Evolutionary conservation across 2,888 invertebrate genomes (phyloP), one percentile per base, ranked within the genome.

Genomic region (Cerastis leucographa): DNA sequence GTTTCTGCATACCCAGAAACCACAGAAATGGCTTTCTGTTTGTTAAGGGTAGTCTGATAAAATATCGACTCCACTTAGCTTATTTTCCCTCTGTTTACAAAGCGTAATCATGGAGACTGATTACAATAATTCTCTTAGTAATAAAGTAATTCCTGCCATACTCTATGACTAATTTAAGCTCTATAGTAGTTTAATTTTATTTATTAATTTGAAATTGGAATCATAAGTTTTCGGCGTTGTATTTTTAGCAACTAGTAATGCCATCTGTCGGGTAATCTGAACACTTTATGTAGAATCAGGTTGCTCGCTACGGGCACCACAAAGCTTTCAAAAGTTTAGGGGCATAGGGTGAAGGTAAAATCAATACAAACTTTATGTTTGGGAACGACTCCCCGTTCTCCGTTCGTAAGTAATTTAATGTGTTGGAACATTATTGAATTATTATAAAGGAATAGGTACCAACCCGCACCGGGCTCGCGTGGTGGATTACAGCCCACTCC

Each of bases 231-330:
- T 17, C 7, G 4, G 17, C 4, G 8, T 19, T 25, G 0, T 11
- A 35, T 5, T 19, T 44, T 74, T 74, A 4, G 65, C 17, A 7
- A 56, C 75, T 2, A 0, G 25, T 66, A 83, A 11, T 35, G 88
- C 77, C 87, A 87, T 88, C 87, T 87, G 1, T 66, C 12, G 54
- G 42, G 4, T 40, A 0, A 64, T 56, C 65, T 29, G 6, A 11
- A 71, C 17, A 87, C 82, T 81, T n/a, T 49, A 8, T 51, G 25
- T 61, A 49, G 12, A 11, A 44, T 46, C 14, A 35, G 70, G 46
- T 62, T 25, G 25, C 70, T 70, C 17, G 17, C 12, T n/a, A 25
- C 17, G 0, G 14, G 11, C n/a, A 4, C 59, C 44, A 42, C 5
- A 17, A 12, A 74, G 25, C 77, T 56, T 64, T 22, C 40, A 2